Evolutionary conservation across 2,888 invertebrate species (phyloP), one percentile per base, ranked within the genome.

Genomic region (Phymatocera aterrima): DNA sequence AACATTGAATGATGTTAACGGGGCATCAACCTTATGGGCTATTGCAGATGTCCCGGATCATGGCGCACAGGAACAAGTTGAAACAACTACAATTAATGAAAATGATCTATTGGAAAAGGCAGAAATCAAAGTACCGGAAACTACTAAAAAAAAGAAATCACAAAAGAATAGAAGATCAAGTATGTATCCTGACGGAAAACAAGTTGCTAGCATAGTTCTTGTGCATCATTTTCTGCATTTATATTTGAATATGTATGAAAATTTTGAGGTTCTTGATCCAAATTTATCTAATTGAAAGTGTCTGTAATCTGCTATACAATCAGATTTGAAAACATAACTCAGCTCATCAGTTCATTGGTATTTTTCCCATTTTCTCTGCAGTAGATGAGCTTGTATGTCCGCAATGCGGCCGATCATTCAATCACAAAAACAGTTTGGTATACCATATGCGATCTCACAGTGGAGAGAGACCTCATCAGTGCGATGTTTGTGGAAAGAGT

Each of bases 401-500:
- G 3, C 92, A 94, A 83, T 97, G 97, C 84, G 93, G 93, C 12
- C 91, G 96, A 21, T 93, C 94, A 78, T 97, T 97, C 88, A 93
- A 94, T 79, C 97, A 97, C 83, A 92, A 95, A 80, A 97, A 97
- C 90, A 97, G 97, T 8, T 91, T 97, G 75, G 93, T 96, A 80
- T 97, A 97, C 90, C 97, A 97, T 86, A 92, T 95, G 91, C 91
- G 96, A 83, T 95, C 96, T 60, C 97, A 97, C 85, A 94, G 94
- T 6, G 96, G 96, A 2, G 94, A 95, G 87, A 92, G 96, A 57
- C 94, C 95, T 15, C 95, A 96, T 87, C 93, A 94, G 72, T 97
- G 97, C 86, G 93, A 94, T 78, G 94, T 94, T 18, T 97, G 97
- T 85, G 95, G 95, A 8, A 96, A 97, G 89, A 94, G 95, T 60